Percentiles rank a stretch among this genome's conserved stretches.
Evolutionary conservation across 1,140 invertebrate genomes (phyloP).

Genomic region (Drosophila repleta): DNA sequence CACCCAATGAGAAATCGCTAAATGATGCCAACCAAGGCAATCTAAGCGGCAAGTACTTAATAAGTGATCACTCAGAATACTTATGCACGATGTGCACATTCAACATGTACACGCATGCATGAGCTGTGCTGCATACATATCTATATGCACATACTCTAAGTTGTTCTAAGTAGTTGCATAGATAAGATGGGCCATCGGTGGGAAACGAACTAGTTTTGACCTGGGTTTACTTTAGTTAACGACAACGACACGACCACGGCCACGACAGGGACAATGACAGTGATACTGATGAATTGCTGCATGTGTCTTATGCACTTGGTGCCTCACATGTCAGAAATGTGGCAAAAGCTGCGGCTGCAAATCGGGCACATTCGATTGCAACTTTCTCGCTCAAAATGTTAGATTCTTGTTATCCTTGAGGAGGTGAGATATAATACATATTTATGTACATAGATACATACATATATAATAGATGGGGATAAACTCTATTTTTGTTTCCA

Average conservation of each 20-base stretch:
- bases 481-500: too few relatives aligned
- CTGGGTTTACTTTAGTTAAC: conserved; percentile 16
- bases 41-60: conserved; percentile 65
- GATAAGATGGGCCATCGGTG: conserved; percentile 44
- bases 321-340: conserved; percentile 54
- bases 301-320: conserved; percentile 3
- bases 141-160: background rate
- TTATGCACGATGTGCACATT: background rate
- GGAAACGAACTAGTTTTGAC: conserved; percentile 61
- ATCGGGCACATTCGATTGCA: conserved; percentile 11
- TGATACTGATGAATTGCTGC: background rate
- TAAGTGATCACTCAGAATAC: conserved; percentile 66
- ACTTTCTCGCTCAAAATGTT: too few relatives aligned
- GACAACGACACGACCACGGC: background rate
- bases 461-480: too few relatives aligned
- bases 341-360: conserved; percentile 23
- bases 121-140: background rate
- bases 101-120: background rate
- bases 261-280: background rate
- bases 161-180: conserved; percentile 22
- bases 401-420: too few relatives aligned
- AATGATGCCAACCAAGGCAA: conserved; percentile 56
- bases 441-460: too few relatives aligned
- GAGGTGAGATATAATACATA: too few relatives aligned
- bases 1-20: conserved; percentile 68